Evolutionary conservation across 2,113 vertebrate genomes (phyloP).

Genomic region (Embiotoca jacksoni): DNA sequence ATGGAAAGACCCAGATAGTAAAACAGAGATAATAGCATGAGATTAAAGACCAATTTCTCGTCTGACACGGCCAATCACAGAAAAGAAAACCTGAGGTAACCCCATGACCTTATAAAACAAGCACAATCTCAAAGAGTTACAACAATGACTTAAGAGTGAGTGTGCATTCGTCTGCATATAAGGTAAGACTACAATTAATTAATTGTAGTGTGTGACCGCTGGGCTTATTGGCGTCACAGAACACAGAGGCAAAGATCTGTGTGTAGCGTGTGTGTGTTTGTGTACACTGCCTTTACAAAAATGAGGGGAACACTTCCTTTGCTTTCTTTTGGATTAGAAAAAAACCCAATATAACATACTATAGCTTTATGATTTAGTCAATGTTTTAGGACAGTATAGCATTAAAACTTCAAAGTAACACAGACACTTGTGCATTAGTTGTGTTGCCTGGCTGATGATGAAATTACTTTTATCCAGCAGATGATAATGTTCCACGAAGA

Average conservation of each 20-base stretch:
- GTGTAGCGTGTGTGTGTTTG: background rate
- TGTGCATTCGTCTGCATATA: slow-evolving; percentile 17
- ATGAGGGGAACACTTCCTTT: background rate
- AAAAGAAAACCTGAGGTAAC: slow-evolving; percentile 26
- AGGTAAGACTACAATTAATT: slow-evolving; percentile 15
- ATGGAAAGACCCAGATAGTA: slow-evolving; percentile 3
- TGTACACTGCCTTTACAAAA: background rate
- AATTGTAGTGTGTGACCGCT: background rate
- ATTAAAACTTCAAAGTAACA: background rate
- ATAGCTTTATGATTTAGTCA: background rate
- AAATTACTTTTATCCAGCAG: background rate
- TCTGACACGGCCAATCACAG: slow-evolving; percentile 39
- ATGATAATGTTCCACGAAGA: background rate
- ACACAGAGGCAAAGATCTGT: background rate
- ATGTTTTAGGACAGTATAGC: background rate
- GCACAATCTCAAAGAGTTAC: slow-evolving; percentile 6
- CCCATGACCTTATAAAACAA: slow-evolving; percentile 38
- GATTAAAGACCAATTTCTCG: slow-evolving; percentile 39
- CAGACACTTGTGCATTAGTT: too few species aligned
- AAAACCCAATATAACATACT: background rate
- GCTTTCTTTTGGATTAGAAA: background rate
- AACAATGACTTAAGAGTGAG: slow-evolving; percentile 11
- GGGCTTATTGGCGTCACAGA: background rate
- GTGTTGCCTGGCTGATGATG: too few species aligned
- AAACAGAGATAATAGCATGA: background rate